These are phyloP conservation scores for Didymodactylos carnosus DNA, from an alignment of 2,888 invertebrate species.

Conservation along the genomic window DNA sequence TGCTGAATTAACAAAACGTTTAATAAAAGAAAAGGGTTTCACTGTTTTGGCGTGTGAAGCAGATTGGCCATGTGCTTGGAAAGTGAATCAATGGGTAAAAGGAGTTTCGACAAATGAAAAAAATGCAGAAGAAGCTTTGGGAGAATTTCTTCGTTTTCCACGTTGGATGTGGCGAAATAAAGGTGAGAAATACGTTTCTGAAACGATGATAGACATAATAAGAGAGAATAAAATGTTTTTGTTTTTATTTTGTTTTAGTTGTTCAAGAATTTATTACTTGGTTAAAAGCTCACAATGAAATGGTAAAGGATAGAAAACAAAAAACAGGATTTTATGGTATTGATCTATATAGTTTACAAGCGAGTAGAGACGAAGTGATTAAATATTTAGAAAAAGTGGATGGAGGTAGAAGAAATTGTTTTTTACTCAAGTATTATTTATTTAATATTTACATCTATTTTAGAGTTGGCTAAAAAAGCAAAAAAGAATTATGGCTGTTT, in stretches of 20 bases:
- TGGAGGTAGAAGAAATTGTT: not conserved
- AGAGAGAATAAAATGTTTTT: too few relatives aligned
- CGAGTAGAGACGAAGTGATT: not conserved
- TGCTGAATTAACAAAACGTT: not conserved
- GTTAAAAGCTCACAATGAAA: not conserved
- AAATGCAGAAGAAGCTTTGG: not conserved
- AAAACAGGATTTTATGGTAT: not conserved
- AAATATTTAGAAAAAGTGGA: not conserved
- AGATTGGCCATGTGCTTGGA: not conserved
- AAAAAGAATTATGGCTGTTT: not conserved
- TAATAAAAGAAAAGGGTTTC: not conserved
- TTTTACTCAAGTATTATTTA: not conserved
- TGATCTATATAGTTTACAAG: not conserved
- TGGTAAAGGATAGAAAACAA: not conserved
- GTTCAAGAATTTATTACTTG: not conserved
- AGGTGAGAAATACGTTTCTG: too few relatives aligned
- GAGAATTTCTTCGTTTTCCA: not conserved
- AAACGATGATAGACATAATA: too few relatives aligned
- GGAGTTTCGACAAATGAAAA: not conserved
- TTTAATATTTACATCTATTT: too few relatives aligned
- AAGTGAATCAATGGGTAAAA: not conserved
- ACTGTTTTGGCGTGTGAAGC: not conserved
- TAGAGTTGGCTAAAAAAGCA: not conserved
- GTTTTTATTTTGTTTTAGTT: too few relatives aligned
- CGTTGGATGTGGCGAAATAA: not conserved